Conservation (phyloP, 2,888 invertebrate genomes). For the Eristalis arbustorum region DNA sequence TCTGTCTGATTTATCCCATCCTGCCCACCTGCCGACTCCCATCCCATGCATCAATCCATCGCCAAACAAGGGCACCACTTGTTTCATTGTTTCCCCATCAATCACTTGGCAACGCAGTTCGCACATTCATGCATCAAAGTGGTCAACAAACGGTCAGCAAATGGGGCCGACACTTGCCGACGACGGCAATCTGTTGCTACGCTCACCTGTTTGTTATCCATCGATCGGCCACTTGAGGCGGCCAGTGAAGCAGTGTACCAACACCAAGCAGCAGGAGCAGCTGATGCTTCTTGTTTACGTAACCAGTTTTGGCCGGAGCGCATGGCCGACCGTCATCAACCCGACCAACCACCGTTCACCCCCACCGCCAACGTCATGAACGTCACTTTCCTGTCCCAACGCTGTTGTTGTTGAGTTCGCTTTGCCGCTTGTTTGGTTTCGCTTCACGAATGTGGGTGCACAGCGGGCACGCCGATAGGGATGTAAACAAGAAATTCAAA, state of each 20-base stretch:
- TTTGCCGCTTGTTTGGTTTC: background rate
- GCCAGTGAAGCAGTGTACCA: background rate
- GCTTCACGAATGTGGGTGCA: background rate
- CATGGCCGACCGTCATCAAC: slow-evolving; percentile 20
- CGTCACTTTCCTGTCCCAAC: background rate
- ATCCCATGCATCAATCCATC: background rate
- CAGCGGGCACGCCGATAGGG: background rate
- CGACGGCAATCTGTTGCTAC: slow-evolving; percentile 36
- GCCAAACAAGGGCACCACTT: background rate
- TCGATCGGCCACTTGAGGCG: background rate
- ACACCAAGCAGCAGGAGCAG: slow-evolving; percentile 13
- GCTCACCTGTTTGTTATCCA: slow-evolving; percentile 32
- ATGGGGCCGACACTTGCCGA: background rate
- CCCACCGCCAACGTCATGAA: background rate
- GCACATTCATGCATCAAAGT: background rate
- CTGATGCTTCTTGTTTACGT: slow-evolving; percentile 33
- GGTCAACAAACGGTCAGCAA: background rate
- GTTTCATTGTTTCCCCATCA: background rate
- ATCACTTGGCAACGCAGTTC: background rate
- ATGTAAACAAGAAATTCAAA: background rate
- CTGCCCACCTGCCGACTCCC: background rate
- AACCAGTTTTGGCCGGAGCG: slow-evolving; percentile 34
- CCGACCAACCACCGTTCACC: background rate
- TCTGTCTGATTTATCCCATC: no score
- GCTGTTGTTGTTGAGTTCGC: slow-evolving; percentile 15